Evolutionary conservation across 2,797 vertebrate species (phyloP).

Genomic region (Danio choprae): DNA sequence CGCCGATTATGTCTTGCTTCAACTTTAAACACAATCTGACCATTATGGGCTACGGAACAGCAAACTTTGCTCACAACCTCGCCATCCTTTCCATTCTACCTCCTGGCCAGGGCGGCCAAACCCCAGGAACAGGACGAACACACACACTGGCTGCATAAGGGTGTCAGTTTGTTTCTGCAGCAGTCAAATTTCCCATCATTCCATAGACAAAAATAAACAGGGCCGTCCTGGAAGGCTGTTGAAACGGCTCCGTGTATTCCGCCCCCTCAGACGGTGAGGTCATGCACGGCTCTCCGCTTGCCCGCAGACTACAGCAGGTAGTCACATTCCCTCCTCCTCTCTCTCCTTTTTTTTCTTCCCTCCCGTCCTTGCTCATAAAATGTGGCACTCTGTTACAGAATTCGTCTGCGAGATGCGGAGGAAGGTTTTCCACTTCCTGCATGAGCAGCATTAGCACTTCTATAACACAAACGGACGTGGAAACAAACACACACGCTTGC

Average conservation of each 20-base stretch:
- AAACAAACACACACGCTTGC: slow-evolving; percentile 22
- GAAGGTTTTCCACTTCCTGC: slow-evolving; percentile 62
- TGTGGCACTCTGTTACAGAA: slow-evolving; percentile 66
- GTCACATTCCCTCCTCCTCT: slow-evolving; percentile 9
- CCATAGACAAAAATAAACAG: slow-evolving; percentile 83
- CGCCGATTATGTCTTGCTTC: slow-evolving; percentile 59
- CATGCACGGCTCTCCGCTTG: slow-evolving; percentile 56
- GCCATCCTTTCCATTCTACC: slow-evolving; percentile 68
- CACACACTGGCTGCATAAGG: slow-evolving; percentile 58
- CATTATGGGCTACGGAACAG: slow-evolving; percentile 61
- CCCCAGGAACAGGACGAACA: slow-evolving; percentile 49
- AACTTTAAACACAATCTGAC: slow-evolving; percentile 66
- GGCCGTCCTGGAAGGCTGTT: slow-evolving; percentile 69
- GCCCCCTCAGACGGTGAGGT: slow-evolving; percentile 66
- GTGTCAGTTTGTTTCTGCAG: slow-evolving; percentile 79
- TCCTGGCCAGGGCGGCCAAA: slow-evolving; percentile 55
- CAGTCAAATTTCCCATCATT: slow-evolving; percentile 84
- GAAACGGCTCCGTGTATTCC: slow-evolving; percentile 66
- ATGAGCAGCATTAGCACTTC: slow-evolving; percentile 37
- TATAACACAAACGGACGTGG: slow-evolving; percentile 46
- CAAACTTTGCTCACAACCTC: slow-evolving; percentile 63
- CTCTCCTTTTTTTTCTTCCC: slow-evolving; percentile 34
- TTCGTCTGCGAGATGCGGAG: slow-evolving; percentile 57
- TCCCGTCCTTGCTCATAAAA: slow-evolving; percentile 56
- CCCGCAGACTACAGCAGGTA: slow-evolving; percentile 57